These are phyloP conservation scores for Galeruca laticollis DNA, from an alignment of 2,888 invertebrate genomes.

Conservation along the genomic window DNA sequence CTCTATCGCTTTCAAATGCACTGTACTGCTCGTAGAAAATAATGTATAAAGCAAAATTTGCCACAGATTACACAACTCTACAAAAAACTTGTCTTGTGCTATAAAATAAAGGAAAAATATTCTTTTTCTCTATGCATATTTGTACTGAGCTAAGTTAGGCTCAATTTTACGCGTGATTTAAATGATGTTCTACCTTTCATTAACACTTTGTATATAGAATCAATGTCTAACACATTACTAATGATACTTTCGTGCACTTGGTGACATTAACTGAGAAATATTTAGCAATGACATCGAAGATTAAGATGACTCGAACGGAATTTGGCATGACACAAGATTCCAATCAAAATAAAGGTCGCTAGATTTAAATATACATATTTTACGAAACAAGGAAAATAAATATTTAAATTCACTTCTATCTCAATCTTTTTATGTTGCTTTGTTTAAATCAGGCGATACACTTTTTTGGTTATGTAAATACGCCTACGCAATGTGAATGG, in stretches of 20 bases:
- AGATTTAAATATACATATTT: not conserved
- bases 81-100: too few relatives aligned
- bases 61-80: too few relatives aligned
- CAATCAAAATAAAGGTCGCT: not conserved
- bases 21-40: too few relatives aligned
- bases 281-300: conserved; percentile 7
- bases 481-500: conserved; percentile 34
- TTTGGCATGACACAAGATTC: conserved; percentile 1
- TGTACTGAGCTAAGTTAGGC: too few relatives aligned
- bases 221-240: too few relatives aligned
- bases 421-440: conserved; percentile 16
- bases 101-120: too few relatives aligned
- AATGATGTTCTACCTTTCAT: too few relatives aligned
- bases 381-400: not conserved
- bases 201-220: too few relatives aligned
- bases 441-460: conserved; percentile 26
- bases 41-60: too few relatives aligned
- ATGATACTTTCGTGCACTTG: not conserved
- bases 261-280: conserved; percentile 1
- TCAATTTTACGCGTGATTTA: too few relatives aligned
- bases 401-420: not conserved
- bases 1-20: too few relatives aligned
- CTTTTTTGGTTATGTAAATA: conserved; percentile 34
- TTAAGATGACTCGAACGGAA: conserved; percentile 2
- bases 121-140: too few relatives aligned